Base-by-base conservation (phyloP, 2,797 vertebrate species). In the Sciurus carolinensis region DNA sequence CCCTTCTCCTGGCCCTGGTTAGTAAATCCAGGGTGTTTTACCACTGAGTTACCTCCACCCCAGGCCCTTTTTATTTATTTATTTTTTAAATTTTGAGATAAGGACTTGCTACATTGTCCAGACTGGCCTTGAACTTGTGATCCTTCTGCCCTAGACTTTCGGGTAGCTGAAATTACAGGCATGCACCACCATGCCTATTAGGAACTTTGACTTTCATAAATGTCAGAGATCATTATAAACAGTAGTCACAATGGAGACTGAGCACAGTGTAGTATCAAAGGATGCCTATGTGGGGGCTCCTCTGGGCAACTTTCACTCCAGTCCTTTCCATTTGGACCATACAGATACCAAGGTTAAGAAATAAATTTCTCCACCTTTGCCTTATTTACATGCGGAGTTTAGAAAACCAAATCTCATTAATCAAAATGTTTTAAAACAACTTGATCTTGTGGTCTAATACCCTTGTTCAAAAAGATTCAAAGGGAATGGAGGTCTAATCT, bases 231-330 rank as follows among this genome's bases (percentile, higher is more conserved):
- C 22, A n/a, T 18, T 15, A 67, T 17, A 17, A 39, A 89, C 1
- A 26, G 36, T 3, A 47, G 33, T 30, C 59, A 66, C 24, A 47
- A 5, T 18, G 9, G 30, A 88, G 72, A 39, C 8, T 6, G 17
- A 39, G 17, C 3, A 62, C 17, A 42, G 73, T 1, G 2, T 47
- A 30, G 52, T 3, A 33, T 47, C 39, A 3, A 0, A 24, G 50
- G 8, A 20, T 0, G 1, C 11, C 42, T 89, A 30, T 13, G 1
- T 7, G 20, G 47, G 4, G 83, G 22, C 12, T 14, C 80, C 81
- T 67, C 72, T 30, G 90, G 4, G 4, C 22, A 4, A 6, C 1
- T 33, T 39, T 2, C 2, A 3, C 2, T 4, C 44, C 2, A 24
- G 33, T 30, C 5, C 44, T 54, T 39, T 50, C 33, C 59, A 11